Evolutionary conservation across 1,140 invertebrate genomes (phyloP).

Genomic region (Heterodera schachtii): DNA sequence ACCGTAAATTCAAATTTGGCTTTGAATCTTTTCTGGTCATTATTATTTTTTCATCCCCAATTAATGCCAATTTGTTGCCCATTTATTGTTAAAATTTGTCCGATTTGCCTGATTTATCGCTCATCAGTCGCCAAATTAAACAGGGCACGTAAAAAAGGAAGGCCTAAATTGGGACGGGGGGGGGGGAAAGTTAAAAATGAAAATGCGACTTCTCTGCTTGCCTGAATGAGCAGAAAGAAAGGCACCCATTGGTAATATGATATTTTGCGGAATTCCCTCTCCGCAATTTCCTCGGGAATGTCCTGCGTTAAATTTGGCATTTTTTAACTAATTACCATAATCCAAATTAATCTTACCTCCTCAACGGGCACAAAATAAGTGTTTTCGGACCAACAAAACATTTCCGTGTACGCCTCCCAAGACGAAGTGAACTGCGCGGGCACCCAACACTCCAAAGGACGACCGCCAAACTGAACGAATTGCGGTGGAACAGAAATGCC

Average conservation of each 20-base stretch:
- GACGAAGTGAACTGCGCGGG: slow-evolving; percentile 62
- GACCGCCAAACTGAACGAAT: slow-evolving; percentile 59
- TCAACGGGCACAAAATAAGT: slow-evolving; percentile 65
- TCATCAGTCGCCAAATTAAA: slow-evolving; percentile 64
- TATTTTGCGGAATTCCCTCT: slow-evolving; percentile 65
- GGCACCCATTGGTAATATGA: slow-evolving; percentile 71
- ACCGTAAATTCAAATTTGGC: too few species aligned
- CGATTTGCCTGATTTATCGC: slow-evolving; percentile 62
- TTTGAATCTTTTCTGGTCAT: too few species aligned
- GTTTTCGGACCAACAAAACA: slow-evolving; percentile 66
- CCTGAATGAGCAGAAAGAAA: slow-evolving; percentile 65
- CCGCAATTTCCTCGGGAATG: slow-evolving; percentile 62
- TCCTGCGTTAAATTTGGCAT: slow-evolving; percentile 35
- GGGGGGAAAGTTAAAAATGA: not conserved
- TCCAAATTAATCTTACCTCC: slow-evolving; percentile 25
- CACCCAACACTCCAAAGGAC: slow-evolving; percentile 64
- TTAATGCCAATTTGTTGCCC: not conserved
- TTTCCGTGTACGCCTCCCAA: slow-evolving; percentile 67
- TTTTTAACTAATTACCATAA: not conserved
- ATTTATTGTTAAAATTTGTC: not conserved
- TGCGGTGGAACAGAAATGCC: slow-evolving; percentile 13
- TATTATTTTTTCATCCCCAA: too few species aligned
- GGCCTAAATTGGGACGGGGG: slow-evolving; percentile 41
- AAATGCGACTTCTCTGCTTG: not conserved
- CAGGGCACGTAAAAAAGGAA: slow-evolving; percentile 65